Conservation (phyloP, 2,113 vertebrate species). For the Tringa solitaria region DNA sequence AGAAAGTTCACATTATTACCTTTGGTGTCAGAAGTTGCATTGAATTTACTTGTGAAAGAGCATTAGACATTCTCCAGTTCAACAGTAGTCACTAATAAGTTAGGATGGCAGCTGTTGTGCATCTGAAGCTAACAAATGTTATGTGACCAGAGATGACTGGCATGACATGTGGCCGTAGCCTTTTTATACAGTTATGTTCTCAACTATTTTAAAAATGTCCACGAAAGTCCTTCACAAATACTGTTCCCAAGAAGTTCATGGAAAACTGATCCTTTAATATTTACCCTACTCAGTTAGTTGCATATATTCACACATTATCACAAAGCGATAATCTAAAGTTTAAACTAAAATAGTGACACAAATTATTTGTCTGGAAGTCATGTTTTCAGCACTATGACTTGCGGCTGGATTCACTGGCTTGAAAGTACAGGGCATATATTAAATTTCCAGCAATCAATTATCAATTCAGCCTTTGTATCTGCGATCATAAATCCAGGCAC, state of each 20-base stretch:
- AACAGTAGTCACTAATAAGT: conserved; percentile 57
- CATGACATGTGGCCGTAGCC: conserved; percentile 64
- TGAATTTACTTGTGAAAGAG: conserved; percentile 8
- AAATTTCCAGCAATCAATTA: conserved; percentile 54
- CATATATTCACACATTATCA: conserved; percentile 46
- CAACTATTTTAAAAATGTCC: conserved; percentile 70
- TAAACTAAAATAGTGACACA: background rate
- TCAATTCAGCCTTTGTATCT: conserved; percentile 52
- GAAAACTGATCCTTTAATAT: conserved; percentile 42
- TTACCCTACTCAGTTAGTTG: background rate
- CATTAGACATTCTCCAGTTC: background rate
- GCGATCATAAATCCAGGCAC: conserved; percentile 29
- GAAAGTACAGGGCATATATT: conserved; percentile 5
- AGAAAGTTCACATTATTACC: background rate
- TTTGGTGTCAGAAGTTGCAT: background rate
- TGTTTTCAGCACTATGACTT: background rate
- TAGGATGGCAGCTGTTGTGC: conserved; percentile 70
- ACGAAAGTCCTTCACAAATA: conserved; percentile 59
- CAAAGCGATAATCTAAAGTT: conserved; percentile 12
- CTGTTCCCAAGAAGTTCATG: conserved; percentile 40
- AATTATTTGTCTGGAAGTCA: conserved; percentile 15
- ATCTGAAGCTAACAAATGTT: conserved; percentile 76
- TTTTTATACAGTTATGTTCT: conserved; percentile 67
- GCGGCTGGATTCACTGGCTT: conserved; percentile 5
- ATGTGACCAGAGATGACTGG: conserved; percentile 74